Evolutionary conservation across 1,140 invertebrate genomes (phyloP).

Genomic region (Hyposmocoma kahamanoa): DNA sequence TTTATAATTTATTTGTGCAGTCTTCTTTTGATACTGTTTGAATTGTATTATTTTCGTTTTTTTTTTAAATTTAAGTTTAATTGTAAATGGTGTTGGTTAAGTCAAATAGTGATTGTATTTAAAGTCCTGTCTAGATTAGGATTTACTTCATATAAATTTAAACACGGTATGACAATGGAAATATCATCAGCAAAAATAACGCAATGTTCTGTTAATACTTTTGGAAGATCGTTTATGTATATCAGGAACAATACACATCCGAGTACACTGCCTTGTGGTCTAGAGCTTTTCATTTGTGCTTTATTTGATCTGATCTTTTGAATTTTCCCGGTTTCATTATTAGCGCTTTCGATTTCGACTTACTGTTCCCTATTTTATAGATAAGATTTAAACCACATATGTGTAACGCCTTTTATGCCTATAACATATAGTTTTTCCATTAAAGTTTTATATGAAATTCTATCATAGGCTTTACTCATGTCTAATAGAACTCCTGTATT

Average conservation of each 20-base stretch:
- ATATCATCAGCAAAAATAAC: neutral
- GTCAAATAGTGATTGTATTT: neutral
- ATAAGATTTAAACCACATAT: neutral
- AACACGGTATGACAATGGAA: neutral
- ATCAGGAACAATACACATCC: neutral
- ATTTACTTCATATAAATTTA: neutral
- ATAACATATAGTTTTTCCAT: neutral
- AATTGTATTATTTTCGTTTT: neutral
- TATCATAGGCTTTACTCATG: conserved; percentile 1
- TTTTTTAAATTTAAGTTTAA: neutral
- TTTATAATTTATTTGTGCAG: neutral
- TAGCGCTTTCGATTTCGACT: neutral
- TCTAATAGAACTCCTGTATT: neutral
- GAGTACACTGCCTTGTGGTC: neutral
- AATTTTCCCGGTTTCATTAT: neutral
- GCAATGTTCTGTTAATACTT: neutral
- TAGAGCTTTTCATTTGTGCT: neutral
- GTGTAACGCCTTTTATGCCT: neutral
- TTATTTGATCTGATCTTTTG: neutral
- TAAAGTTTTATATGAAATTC: neutral
- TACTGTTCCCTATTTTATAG: neutral
- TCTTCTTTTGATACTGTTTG: neutral
- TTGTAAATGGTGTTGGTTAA: neutral
- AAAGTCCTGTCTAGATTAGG: neutral
- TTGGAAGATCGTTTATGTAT: neutral